Conservation (phyloP, 2,888 invertebrate genomes). For the Elysia crispata region DNA sequence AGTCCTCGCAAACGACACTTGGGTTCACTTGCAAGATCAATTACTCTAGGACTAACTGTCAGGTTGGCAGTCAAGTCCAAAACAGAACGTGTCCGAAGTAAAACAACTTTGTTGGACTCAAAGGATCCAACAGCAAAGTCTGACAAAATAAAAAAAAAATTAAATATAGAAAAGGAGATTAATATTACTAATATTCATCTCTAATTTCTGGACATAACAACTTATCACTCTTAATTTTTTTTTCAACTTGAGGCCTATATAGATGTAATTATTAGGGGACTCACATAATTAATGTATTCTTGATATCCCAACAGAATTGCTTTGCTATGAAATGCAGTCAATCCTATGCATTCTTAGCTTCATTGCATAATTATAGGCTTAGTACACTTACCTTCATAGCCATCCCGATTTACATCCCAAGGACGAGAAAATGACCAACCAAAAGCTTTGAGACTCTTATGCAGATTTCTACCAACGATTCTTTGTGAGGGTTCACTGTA, state of each 20-base stretch:
- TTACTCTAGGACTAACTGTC: conserved; percentile 43
- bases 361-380: no score
- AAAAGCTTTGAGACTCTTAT: conserved; percentile 51
- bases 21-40: conserved; percentile 44
- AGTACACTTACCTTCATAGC: conserved; percentile 53
- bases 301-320: no score
- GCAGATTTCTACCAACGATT: conserved; percentile 53
- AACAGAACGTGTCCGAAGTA: conserved; percentile 60
- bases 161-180: conserved; percentile 18
- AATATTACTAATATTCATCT: background rate
- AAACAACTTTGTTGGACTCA: conserved; percentile 58
- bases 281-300: no score
- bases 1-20: conserved; percentile 49
- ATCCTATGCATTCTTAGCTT: no score
- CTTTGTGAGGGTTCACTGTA: conserved; percentile 51
- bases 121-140: conserved; percentile 64
- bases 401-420: conserved; percentile 56
- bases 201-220: no score
- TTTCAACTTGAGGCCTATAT: no score
- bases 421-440: conserved; percentile 57
- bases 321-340: no score
- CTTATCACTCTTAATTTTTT: no score
- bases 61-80: conserved; percentile 54
- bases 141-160: conserved; percentile 42
- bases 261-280: no score